These are phyloP conservation scores for Metopia argyrocephala DNA, from an alignment of 2,888 invertebrate genomes.

Conservation along the genomic window DNA sequence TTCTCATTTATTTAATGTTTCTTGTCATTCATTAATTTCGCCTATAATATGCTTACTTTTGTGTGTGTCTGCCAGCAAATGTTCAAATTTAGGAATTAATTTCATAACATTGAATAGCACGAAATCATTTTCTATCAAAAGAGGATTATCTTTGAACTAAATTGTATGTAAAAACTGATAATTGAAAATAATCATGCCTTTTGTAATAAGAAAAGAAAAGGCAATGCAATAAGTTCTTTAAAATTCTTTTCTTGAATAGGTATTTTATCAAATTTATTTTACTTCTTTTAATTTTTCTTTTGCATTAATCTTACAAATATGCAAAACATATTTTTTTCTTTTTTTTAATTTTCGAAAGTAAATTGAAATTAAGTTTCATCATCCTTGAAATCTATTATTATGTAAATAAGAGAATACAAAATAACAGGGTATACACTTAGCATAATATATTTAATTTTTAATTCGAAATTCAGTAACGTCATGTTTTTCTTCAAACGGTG, in stretches of 20 bases:
- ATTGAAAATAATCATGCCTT: constrained; percentile 44
- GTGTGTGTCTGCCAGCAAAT: background rate
- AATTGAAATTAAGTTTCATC: constrained; percentile 49
- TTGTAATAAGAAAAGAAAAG: background rate
- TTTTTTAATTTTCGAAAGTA: constrained; percentile 27
- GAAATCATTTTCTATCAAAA: constrained; percentile 30
- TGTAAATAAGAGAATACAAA: constrained; percentile 57
- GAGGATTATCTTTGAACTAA: constrained; percentile 34
- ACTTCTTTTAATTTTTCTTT: background rate
- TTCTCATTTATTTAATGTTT: too few species aligned
- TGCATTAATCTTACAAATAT: constrained; percentile 35
- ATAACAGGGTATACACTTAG: constrained; percentile 41
- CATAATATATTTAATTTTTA: constrained; percentile 65
- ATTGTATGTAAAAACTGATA: constrained; percentile 44
- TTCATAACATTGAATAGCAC: constrained; percentile 5
- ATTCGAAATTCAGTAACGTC: constrained; percentile 60
- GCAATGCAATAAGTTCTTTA: too few species aligned
- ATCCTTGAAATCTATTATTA: constrained; percentile 61
- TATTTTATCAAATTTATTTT: background rate
- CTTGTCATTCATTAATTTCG: too few species aligned
- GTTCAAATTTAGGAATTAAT: constrained; percentile 22
- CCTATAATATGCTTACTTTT: too few species aligned
- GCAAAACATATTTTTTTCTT: constrained; percentile 30
- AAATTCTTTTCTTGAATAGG: background rate
- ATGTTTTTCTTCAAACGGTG: constrained; percentile 45